Evolutionary conservation across 2,888 invertebrate species (phyloP).

Genomic region (Orchesella flavescens): DNA sequence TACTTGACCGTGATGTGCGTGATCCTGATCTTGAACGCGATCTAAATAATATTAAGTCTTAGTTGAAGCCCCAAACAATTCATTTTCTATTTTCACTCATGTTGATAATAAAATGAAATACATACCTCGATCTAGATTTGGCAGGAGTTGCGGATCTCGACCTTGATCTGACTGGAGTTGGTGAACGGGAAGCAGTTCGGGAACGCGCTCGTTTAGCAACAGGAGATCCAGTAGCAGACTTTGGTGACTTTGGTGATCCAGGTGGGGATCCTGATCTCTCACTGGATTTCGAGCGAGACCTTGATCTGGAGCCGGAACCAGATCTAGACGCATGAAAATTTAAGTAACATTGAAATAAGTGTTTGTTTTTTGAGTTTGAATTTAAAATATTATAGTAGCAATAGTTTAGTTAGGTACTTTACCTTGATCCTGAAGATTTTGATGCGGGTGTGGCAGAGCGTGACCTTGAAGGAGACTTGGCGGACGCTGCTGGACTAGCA

Average conservation of each 20-base stretch:
- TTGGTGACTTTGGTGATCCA: slow-evolving; percentile 62
- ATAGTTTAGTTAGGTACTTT: slow-evolving; percentile 3
- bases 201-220: slow-evolving; percentile 45
- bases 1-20: slow-evolving; percentile 74
- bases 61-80: no score
- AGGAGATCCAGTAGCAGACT: slow-evolving; percentile 41
- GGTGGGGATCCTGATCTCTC: slow-evolving; percentile 70
- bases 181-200: slow-evolving; percentile 18
- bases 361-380: no score
- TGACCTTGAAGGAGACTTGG: slow-evolving; percentile 73
- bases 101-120: neutral
- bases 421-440: slow-evolving; percentile 73
- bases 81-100: neutral
- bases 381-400: no score
- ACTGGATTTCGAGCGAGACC: slow-evolving; percentile 39
- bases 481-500: slow-evolving; percentile 73
- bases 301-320: slow-evolving; percentile 47
- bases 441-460: slow-evolving; percentile 73
- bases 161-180: slow-evolving; percentile 17
- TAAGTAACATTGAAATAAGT: no score
- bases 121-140: slow-evolving; percentile 60
- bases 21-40: slow-evolving; percentile 75
- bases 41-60: slow-evolving; percentile 73
- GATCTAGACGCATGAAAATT: slow-evolving; percentile 31
- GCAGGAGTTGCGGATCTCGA: slow-evolving; percentile 45